phyloP scores from a whole-genome alignment of 2,888 invertebrate species.

The Ariolimax columbianus region DNA sequence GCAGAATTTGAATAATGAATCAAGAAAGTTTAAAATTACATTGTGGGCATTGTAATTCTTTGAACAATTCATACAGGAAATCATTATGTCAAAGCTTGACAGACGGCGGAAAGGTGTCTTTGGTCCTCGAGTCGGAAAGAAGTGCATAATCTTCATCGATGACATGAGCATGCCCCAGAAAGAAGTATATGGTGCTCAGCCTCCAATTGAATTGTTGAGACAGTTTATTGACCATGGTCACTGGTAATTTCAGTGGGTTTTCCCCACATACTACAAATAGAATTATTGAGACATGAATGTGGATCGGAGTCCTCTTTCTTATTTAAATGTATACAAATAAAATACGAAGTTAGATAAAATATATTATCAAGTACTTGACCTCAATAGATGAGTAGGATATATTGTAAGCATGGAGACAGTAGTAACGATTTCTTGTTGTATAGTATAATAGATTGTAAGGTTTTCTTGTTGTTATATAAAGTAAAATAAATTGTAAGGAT shows the following conservation, averaged over 20 bases:
- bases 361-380: too few relatives aligned
- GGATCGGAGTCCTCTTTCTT: background rate
- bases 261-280: background rate
- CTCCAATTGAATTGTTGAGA: slow-evolving; percentile 89
- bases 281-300: background rate
- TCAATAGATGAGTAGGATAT: too few relatives aligned
- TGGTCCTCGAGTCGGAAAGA: slow-evolving; percentile 87
- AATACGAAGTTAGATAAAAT: too few relatives aligned
- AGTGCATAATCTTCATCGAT: slow-evolving; percentile 90
- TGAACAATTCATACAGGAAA: slow-evolving; percentile 76
- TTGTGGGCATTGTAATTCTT: too few relatives aligned
- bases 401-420: too few relatives aligned
- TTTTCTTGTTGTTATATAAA: too few relatives aligned
- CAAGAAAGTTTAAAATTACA: too few relatives aligned
- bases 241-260: slow-evolving; percentile 82
- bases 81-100: slow-evolving; percentile 80
- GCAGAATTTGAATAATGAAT: too few relatives aligned
- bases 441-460: too few relatives aligned
- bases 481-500: too few relatives aligned
- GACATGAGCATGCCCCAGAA: slow-evolving; percentile 93
- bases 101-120: slow-evolving; percentile 84
- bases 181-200: slow-evolving; percentile 90
- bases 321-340: background rate
- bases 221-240: slow-evolving; percentile 90
- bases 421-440: too few relatives aligned